Percentiles rank a stretch among this genome's conserved stretches.
phyloP scores from a whole-genome alignment of 2,888 invertebrate genomes.

The Conops quadrifasciatus region DNA sequence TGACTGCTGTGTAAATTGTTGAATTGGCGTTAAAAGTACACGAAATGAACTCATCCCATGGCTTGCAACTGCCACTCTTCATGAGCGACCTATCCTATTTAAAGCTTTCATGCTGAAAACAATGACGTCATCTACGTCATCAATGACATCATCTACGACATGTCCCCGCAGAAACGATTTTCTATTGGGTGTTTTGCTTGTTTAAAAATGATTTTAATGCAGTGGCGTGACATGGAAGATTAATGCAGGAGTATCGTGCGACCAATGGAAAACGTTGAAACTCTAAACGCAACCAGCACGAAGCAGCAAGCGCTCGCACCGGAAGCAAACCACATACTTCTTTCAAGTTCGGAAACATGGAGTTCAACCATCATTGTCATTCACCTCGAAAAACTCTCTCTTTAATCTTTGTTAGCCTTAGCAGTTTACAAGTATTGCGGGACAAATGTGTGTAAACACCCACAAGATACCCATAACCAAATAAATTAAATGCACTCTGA shows the following conservation, averaged over 20 bases:
- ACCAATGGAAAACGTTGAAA: constrained; percentile 19
- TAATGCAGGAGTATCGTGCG: constrained; percentile 25
- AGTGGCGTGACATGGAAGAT: constrained; percentile 27
- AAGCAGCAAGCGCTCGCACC: constrained; percentile 41
- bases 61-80: no score
- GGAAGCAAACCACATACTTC: constrained; percentile 50
- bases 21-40: neutral
- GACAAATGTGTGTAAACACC: no score
- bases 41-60: constrained; percentile 13
- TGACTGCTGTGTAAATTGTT: no score
- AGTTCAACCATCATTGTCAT: constrained; percentile 8
- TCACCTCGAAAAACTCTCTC: neutral
- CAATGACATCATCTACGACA: no score
- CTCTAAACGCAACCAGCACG: constrained; percentile 24
- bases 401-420: neutral
- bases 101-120: no score
- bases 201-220: no score
- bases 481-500: no score
- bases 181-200: no score
- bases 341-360: constrained; percentile 21
- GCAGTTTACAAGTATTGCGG: constrained; percentile 19
- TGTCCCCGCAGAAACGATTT: no score
- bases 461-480: no score
- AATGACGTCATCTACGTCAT: no score
- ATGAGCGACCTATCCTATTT: no score